Base-by-base conservation (phyloP, 1,140 invertebrate species). In the Bombus confusus region DNA sequence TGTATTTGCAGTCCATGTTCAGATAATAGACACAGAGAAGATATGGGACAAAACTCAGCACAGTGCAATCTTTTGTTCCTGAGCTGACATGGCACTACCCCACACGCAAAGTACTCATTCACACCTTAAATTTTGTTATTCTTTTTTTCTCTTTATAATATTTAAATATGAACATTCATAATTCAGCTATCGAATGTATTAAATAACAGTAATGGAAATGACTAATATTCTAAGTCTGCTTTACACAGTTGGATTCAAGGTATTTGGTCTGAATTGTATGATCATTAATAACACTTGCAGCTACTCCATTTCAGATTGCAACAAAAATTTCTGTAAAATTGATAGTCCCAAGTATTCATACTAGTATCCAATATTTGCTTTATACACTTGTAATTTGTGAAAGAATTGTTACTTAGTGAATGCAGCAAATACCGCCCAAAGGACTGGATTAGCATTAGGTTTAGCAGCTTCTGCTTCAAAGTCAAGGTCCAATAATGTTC, bases 361-460 rank as follows among this genome's bases (percentile, higher is more conserved):
- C 82, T 86, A 88, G 71, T 91, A 90, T 83, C 83, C 78, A 81
- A 72, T 75, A 69, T 87, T 89, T 74, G 73, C 86, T 88, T 84
- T 76, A 80, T 91, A 90, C 83, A 85, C 72, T 83, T 64, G 39
- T 82, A 88, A 71, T 83, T 88, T 86, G 69, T 85, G 52, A 85
- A 77, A 82, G 78, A 71, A 81, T 82, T 92, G 93, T 96, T 98
- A 99, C 97, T 99, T 99, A 88, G 98, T 99, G 96, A 99, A 99
- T 82, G 99, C 98, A 87, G 99, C 98, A 96, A 99, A 99, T 59
- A 99, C 99, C 59, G 99, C 99, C 99, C 99, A 99, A 96, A 99
- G 97, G 80, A 99, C 97, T 94, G 99, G 98, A 93, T 98, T 98
- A 57, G 97, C 97, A 91, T 98, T 97, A 59, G 97, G 96, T 94